These are phyloP conservation scores for Wasmannia auropunctata DNA, from an alignment of 1,140 invertebrate genomes.

Conservation along the genomic window DNA sequence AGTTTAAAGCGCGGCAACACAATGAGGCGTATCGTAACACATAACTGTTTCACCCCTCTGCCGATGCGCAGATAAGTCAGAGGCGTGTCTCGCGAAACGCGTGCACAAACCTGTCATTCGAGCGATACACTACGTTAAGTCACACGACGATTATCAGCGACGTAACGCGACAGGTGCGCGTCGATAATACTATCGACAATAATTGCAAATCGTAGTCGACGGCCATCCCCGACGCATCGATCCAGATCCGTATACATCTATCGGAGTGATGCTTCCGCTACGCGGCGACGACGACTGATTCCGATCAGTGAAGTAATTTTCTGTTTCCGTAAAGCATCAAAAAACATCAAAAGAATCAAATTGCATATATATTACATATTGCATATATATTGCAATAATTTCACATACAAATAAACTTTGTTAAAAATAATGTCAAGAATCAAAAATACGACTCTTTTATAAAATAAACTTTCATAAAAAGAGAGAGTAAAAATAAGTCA, in stretches of 20 bases:
- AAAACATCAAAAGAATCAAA: neutral
- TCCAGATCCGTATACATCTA: slow-evolving; percentile 79
- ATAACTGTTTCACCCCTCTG: slow-evolving; percentile 29
- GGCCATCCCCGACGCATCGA: slow-evolving; percentile 74
- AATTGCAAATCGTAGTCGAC: slow-evolving; percentile 80
- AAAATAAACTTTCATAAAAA: neutral
- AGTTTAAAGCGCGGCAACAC: slow-evolving; percentile 52
- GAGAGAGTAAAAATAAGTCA: neutral
- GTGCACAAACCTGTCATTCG: slow-evolving; percentile 67
- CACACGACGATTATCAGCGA: slow-evolving; percentile 78
- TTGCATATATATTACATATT: too few species aligned
- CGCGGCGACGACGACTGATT: slow-evolving; percentile 66
- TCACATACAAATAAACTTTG: neutral
- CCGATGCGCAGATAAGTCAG: slow-evolving; percentile 43
- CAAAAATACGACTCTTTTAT: neutral
- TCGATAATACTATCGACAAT: slow-evolving; percentile 81
- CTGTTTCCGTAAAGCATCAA: neutral
- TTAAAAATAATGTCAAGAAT: neutral
- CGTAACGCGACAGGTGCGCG: slow-evolving; percentile 77
- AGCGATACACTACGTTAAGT: slow-evolving; percentile 77
- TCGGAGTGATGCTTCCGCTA: slow-evolving; percentile 76
- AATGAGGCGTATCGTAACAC: slow-evolving; percentile 22
- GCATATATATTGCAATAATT: too few species aligned
- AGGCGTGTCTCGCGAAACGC: slow-evolving; percentile 45
- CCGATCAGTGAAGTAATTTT: slow-evolving; percentile 21